Evolutionary conservation across 2,797 vertebrate genomes (phyloP).

Genomic region (Ambastaia sidthimunki): DNA sequence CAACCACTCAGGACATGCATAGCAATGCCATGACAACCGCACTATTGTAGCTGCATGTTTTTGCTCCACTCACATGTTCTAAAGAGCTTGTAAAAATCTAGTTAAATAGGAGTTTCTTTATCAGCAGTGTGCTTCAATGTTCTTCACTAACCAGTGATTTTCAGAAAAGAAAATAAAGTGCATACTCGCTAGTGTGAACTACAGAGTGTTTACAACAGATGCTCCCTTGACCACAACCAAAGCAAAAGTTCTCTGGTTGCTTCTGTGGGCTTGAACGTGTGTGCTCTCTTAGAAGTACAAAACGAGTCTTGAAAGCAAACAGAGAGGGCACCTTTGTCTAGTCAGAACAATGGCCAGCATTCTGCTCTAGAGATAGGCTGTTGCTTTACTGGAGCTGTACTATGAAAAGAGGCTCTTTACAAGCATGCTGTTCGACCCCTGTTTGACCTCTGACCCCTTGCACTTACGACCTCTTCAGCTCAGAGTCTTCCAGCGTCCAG

Average conservation of each 20-base stretch:
- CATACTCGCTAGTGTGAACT: conserved; percentile 3
- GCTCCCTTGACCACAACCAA: conserved; percentile 24
- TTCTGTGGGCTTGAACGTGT: conserved; percentile 19
- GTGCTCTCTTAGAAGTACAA: conserved; percentile 41
- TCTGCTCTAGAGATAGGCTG: conserved; percentile 70
- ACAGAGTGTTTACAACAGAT: background rate
- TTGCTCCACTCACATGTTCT: background rate
- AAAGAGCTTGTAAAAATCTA: background rate
- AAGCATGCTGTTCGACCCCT: conserved; percentile 64
- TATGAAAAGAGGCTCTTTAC: conserved; percentile 65
- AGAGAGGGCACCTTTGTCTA: conserved; percentile 77
- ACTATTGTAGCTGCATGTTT: too few relatives aligned
- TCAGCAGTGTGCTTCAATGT: background rate
- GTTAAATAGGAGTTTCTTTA: background rate
- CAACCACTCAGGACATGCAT: too few relatives aligned
- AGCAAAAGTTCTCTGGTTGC: conserved; percentile 1
- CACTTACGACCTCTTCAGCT: conserved; percentile 47
- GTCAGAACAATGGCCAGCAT: conserved; percentile 78
- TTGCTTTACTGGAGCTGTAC: conserved; percentile 70
- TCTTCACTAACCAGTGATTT: background rate
- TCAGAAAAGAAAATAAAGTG: background rate
- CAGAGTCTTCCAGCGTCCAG: background rate
- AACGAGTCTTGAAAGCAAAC: conserved; percentile 15
- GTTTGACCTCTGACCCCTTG: conserved; percentile 61
- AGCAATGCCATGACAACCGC: too few relatives aligned